Base-by-base conservation (phyloP, 2,888 invertebrate species). In the Dexiosoma caninum region DNA sequence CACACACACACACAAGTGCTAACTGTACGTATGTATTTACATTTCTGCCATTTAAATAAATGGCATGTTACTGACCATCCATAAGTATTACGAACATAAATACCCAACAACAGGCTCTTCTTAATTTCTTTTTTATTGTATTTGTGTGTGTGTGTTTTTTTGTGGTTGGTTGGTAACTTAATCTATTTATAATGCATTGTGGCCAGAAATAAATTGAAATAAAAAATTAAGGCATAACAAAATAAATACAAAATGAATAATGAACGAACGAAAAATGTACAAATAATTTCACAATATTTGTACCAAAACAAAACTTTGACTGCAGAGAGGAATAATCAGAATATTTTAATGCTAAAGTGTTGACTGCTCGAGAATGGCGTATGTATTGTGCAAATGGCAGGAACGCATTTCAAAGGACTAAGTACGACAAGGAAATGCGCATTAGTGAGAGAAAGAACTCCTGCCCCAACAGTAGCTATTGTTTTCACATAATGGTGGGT, bases 361-460 rank as follows among this genome's bases (percentile, higher is more conserved):
- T 75, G 70, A 70, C 57, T 75, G 42, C 23, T 64, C n/a, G n/a
- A n/a, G n/a, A n/a, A n/a, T n/a, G n/a, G n/a, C n/a, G n/a, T n/a
- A n/a, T 27, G 27, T 27, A 5, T 3, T 5, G 1, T 12, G 12
- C 37, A 76, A 69, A 64, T 60, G 53, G 70, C 60, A 76, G 71
- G 70, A 66, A 75, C 60, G 66, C 66, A 66, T 70, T 75, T 66
- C 70, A 57, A 53, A 10, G 32, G 27, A 70, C 57, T 59, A 27
- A 59, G 70, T 30, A 46, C 53, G 66, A 80, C 60, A 60, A 64
- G 80, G 75, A 80, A 76, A 55, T 75, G 66, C 32, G 60, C 80
- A 53, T 66, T 76, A 71, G 59, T 76, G 53, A 16, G 46, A 42
- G 27, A 16, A 40, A 42, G 27, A 57, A 16, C 27, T 46, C 32